A percentile compares a stretch with the other conserved stretches of the same genome.
Evolutionary conservation across 2,797 vertebrate species (phyloP).

Genomic region (Paguma larvata): DNA sequence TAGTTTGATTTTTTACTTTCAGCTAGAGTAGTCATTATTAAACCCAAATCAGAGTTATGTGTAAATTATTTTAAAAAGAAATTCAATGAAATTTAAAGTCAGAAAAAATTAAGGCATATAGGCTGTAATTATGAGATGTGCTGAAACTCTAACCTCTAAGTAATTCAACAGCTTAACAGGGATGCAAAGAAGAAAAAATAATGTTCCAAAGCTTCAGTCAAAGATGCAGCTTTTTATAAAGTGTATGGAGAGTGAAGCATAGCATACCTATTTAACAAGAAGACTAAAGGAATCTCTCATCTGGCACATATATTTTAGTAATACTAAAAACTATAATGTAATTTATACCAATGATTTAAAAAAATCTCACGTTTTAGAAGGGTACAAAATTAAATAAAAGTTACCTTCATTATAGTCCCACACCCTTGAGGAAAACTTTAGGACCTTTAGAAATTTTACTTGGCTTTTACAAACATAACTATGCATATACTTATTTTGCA

Average conservation of each 20-base stretch:
- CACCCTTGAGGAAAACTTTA: background rate
- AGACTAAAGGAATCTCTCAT: background rate
- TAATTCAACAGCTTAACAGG: background rate
- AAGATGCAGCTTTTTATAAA: background rate
- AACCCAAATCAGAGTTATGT: background rate
- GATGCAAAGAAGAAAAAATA: background rate
- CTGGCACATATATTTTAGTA: background rate
- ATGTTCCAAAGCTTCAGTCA: background rate
- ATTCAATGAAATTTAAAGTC: background rate
- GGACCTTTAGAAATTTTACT: background rate
- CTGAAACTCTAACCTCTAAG: background rate
- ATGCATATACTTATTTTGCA: background rate
- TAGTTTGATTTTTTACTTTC: background rate
- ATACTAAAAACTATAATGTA: background rate
- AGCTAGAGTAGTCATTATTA: background rate
- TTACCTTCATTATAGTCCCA: background rate
- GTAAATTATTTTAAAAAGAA: background rate
- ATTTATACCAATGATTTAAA: background rate
- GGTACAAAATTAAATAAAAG: background rate
- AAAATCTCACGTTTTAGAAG: background rate
- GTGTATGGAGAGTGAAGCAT: background rate
- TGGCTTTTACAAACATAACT: background rate
- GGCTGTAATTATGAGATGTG: background rate
- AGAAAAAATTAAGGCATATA: background rate
- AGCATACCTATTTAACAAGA: background rate